phyloP scores from a whole-genome alignment of 2,888 invertebrate genomes.

The Therioaphis trifolii region DNA sequence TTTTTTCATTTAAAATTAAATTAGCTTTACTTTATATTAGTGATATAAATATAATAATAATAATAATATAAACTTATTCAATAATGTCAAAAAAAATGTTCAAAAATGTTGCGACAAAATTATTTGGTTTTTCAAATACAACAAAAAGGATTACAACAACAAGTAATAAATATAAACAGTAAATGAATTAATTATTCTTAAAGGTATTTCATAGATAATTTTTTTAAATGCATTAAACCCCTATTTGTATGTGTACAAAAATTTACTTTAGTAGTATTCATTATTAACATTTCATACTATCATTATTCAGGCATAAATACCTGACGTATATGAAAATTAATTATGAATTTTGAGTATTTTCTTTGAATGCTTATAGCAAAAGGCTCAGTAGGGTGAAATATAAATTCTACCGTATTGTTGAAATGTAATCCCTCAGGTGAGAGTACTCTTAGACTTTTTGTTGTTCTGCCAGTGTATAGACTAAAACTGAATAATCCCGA shows the following conservation, averaged over 20 bases:
- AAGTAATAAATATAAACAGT: no score
- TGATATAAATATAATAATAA: no score
- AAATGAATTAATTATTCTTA: no score
- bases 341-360: slow-evolving; percentile 90
- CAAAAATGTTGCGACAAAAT: slow-evolving; percentile 84
- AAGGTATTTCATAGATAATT: no score
- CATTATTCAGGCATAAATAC: slow-evolving; percentile 8
- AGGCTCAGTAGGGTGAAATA: slow-evolving; percentile 95
- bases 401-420: slow-evolving; percentile 95
- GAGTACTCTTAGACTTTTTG: slow-evolving; percentile 74
- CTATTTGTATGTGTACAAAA: no score
- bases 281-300: no score
- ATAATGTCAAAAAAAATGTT: slow-evolving; percentile 92
- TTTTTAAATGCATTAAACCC: no score
- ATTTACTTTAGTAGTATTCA: no score
- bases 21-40: no score
- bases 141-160: slow-evolving; percentile 68
- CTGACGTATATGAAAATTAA: slow-evolving; percentile 88
- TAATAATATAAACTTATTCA: no score
- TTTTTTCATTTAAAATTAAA: no score
- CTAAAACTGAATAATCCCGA: slow-evolving; percentile 82
- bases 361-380: slow-evolving; percentile 95
- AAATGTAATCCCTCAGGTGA: slow-evolving; percentile 79
- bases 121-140: slow-evolving; percentile 81
- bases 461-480: slow-evolving; percentile 74